A percentile compares a stretch with the other conserved stretches of the same genome.
phyloP scores from a whole-genome alignment of 1,140 invertebrate genomes.

The Eumeta japonica region DNA sequence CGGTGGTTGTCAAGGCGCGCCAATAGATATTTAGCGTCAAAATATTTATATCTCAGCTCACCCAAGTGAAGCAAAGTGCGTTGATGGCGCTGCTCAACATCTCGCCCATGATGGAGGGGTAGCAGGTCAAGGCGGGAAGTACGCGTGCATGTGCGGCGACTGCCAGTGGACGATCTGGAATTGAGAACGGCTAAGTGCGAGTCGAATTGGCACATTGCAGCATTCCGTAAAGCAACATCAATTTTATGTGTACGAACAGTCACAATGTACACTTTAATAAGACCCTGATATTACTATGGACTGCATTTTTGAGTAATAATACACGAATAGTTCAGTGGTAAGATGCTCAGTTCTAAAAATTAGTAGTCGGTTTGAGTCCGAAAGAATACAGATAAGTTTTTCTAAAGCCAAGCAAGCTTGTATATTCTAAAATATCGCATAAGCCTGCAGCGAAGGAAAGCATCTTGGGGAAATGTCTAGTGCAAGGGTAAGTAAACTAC shows the following conservation, averaged over 20 bases:
- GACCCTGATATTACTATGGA: too few relatives aligned
- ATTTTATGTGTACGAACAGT: too few relatives aligned
- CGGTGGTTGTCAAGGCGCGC: neutral
- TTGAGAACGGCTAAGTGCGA: neutral
- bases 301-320: too few relatives aligned
- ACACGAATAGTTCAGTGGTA: too few relatives aligned
- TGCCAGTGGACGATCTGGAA: conserved; percentile 88
- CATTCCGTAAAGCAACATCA: neutral
- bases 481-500: too few relatives aligned
- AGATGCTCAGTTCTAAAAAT: too few relatives aligned
- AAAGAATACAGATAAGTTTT: too few relatives aligned
- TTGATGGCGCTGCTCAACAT: conserved; percentile 95
- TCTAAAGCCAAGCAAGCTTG: too few relatives aligned
- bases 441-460: too few relatives aligned
- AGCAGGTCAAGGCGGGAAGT: conserved; percentile 95
- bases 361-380: neutral
- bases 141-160: conserved; percentile 95
- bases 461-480: too few relatives aligned
- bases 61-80: conserved; percentile 88
- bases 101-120: conserved; percentile 91
- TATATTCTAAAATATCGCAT: too few relatives aligned
- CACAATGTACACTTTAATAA: too few relatives aligned
- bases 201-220: neutral
- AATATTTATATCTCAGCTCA: conserved; percentile 49
- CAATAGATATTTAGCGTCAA: neutral